Evolutionary conservation across 2,797 vertebrate genomes (phyloP).

Genomic region (Falco concolor): DNA sequence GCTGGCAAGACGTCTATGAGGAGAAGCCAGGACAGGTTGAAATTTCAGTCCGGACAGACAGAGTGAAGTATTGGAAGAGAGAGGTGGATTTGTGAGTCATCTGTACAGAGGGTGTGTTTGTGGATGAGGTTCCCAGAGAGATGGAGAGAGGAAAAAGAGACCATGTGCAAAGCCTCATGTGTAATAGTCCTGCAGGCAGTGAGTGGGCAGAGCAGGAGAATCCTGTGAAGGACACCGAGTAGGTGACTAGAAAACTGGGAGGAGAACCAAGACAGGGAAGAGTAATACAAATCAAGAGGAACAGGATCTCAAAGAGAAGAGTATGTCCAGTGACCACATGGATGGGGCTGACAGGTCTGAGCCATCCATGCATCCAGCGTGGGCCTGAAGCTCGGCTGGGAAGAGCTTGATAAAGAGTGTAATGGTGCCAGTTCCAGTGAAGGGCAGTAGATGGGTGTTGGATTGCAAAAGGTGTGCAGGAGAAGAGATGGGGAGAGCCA

Average conservation of each 20-base stretch:
- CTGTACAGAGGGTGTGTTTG: not conserved
- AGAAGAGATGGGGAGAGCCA: not conserved
- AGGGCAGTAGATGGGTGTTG: not conserved
- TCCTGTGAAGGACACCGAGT: not conserved
- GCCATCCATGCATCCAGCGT: accelerated
- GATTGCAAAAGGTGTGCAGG: not conserved
- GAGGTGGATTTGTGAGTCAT: not conserved
- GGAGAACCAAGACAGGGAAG: not conserved
- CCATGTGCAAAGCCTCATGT: not conserved
- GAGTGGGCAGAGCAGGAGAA: not conserved
- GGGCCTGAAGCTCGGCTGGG: not conserved
- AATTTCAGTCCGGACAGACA: not conserved
- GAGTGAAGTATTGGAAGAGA: not conserved
- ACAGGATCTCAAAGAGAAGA: not conserved
- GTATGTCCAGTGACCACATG: not conserved
- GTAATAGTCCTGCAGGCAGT: not conserved
- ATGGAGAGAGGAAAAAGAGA: not conserved
- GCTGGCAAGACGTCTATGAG: not conserved
- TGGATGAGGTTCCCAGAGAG: not conserved
- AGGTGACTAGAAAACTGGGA: not conserved
- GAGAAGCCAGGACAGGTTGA: constrained; percentile 20
- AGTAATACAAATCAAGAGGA: not conserved
- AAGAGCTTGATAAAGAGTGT: not conserved
- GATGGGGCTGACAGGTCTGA: not conserved
- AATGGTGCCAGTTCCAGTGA: not conserved